Percentiles rank a stretch among this genome's conserved stretches.
phyloP scores from a whole-genome alignment of 2,113 vertebrate species.

The Micromys minutus region DNA sequence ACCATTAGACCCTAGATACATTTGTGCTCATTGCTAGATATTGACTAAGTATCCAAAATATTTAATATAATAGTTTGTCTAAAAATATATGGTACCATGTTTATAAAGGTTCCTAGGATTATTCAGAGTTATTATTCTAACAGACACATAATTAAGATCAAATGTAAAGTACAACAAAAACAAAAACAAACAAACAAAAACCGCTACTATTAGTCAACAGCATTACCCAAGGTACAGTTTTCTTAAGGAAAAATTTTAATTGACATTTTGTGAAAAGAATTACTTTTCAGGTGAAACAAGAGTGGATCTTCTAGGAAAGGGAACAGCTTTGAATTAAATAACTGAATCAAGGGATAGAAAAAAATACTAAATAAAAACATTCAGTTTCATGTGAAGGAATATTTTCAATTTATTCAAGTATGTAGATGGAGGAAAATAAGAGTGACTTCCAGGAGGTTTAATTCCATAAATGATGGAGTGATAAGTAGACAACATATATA shows the following conservation, averaged over 20 bases:
- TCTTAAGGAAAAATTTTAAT: fast-evolving
- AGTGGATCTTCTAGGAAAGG: background rate
- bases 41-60: background rate
- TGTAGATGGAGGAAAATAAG: background rate
- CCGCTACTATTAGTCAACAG: background rate
- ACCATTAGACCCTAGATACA: background rate
- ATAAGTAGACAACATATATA: background rate
- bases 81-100: background rate
- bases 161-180: background rate
- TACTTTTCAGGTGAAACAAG: background rate
- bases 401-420: background rate
- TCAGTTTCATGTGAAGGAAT: fast-evolving
- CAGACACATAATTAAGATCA: background rate
- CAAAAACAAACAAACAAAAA: no score
- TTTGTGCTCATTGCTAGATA: background rate
- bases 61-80: background rate
- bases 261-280: background rate
- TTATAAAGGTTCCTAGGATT: background rate
- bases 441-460: background rate
- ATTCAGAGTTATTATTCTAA: background rate
- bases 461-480: background rate
- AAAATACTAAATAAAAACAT: background rate
- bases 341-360: fast-evolving
- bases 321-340: background rate
- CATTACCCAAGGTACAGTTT: background rate